Percentiles rank a stretch among this genome's conserved stretches.
These are phyloP conservation scores for Rhabdornis inornatus DNA, from an alignment of 2,113 vertebrate genomes.

Conservation along the genomic window DNA sequence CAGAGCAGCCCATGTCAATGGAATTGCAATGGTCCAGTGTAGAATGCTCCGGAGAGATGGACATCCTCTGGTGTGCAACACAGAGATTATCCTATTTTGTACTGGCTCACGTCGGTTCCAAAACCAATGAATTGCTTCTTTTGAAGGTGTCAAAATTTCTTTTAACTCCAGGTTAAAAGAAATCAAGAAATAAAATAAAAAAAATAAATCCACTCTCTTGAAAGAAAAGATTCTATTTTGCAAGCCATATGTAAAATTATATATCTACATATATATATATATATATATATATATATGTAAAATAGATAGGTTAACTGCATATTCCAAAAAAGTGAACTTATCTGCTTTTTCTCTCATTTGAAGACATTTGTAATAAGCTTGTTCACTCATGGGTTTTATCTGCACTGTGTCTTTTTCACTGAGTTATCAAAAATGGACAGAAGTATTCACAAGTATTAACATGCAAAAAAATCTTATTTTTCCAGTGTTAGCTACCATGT, in stretches of 20 bases:
- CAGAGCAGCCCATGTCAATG: neutral
- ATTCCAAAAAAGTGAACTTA: neutral
- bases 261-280: neutral
- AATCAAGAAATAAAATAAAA: neutral
- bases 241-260: neutral
- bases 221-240: neutral
- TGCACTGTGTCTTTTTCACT: neutral
- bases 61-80: neutral
- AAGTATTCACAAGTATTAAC: neutral
- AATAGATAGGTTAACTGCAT: neutral
- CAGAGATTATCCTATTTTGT: neutral
- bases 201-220: neutral
- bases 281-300: too few relatives aligned
- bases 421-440: neutral
- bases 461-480: neutral
- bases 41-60: neutral
- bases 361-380: neutral
- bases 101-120: rapidly evolving
- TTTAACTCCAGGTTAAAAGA: neutral
- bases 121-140: neutral
- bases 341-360: neutral
- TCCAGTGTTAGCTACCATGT: neutral
- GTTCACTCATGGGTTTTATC: neutral
- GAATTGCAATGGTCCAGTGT: neutral
- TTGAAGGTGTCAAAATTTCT: neutral